Evolutionary conservation across 2,888 invertebrate genomes (phyloP), one percentile per base, ranked within the genome.

Genomic region (Epirrita christyi): DNA sequence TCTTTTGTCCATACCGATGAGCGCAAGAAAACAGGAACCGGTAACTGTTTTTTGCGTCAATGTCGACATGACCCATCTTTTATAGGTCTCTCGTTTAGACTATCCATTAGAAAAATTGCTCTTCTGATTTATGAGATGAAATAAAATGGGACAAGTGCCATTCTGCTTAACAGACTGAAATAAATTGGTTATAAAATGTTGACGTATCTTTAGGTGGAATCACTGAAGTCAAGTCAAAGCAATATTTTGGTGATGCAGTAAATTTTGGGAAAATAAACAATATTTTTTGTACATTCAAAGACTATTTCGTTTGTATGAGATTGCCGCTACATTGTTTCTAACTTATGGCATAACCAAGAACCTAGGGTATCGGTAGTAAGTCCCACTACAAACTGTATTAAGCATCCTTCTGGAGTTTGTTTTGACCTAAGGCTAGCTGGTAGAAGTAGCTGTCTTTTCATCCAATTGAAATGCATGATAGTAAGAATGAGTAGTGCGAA

Each of bases 71-170:
- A 28, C 36, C 42, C 59, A 60, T 49, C 55, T 50, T 55, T 57
- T 61, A 64, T 64, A 61, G 63, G 64, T 63, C 52, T 48, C 43
- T 59, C 58, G 58, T 56, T 59, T 63, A 59, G 74, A 78, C 78
- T 76, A 76, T 73, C 83, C 84, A 88, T 89, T 88, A 88, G 81
- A 86, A 83, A 85, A 85, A 88, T 88, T 86, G 86, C 76, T 76
- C 71, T 73, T 76, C 78, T 81, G 76, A 83, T 78, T 80, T 84
- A 63, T 62, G 55, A 59, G 67, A 69, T 68, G 63, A 55, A 49
- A 61, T 66, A 58, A 57, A 61, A 52, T 56, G 43, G 70, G 64
- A 59, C 64, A 61, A 55, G 46, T 36, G 56, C 50, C 48, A 47
- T 57, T 53, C 41, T 64, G 51, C 51, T 55, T 55, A 55, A 59